Evolutionary conservation across 2,888 invertebrate genomes (phyloP).

Genomic region (Lasioglossum lativentre): DNA sequence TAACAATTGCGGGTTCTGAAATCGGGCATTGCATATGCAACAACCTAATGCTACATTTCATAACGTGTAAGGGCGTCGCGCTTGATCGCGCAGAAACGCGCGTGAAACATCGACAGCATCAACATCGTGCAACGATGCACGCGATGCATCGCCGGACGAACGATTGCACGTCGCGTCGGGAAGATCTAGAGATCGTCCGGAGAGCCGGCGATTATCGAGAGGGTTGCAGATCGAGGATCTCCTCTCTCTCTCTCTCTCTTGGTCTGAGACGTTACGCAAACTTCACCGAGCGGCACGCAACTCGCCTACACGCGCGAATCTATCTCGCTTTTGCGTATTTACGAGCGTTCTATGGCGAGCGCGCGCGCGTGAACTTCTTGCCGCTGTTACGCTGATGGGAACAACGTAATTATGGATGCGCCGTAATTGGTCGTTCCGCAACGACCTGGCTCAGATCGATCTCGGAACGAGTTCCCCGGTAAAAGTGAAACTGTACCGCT

Average conservation of each 20-base stretch:
- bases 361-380: conserved; percentile 14
- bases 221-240: conserved; percentile 35
- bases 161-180: conserved; percentile 43
- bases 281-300: conserved; percentile 51
- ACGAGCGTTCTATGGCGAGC: not conserved
- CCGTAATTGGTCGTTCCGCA: conserved; percentile 34
- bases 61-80: conserved; percentile 33
- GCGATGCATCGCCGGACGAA: conserved; percentile 36
- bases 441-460: conserved; percentile 12
- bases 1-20: not conserved
- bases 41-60: conserved; percentile 38
- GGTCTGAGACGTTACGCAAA: conserved; percentile 61
- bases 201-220: conserved; percentile 39
- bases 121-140: conserved; percentile 27
- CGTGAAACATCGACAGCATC: conserved; percentile 29
- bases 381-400: conserved; percentile 8
- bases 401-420: conserved; percentile 40
- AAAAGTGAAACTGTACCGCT: conserved; percentile 14
- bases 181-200: conserved; percentile 49
- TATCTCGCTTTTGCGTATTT: conserved; percentile 6
- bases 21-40: not conserved
- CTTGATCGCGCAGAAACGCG: conserved; percentile 29
- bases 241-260: not conserved
- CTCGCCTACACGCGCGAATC: conserved; percentile 19
- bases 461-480: not conserved